Evolutionary conservation across 2,888 invertebrate species (phyloP).

Genomic region (Euproctis similis): DNA sequence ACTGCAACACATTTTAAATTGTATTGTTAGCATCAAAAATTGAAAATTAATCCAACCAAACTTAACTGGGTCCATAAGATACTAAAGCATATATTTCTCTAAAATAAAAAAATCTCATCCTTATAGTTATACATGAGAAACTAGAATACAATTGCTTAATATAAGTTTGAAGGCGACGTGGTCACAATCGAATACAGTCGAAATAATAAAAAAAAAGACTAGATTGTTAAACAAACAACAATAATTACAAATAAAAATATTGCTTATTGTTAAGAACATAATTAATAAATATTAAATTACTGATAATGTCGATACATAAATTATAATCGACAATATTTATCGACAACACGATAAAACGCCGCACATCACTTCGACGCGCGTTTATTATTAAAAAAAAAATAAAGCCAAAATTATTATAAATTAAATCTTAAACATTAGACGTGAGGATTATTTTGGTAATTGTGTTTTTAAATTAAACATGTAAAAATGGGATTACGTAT

Average conservation of each 20-base stretch:
- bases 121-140: constrained; percentile 24
- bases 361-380: constrained; percentile 17
- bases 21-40: too few relatives aligned
- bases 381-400: constrained; percentile 18
- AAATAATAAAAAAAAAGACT: constrained; percentile 61
- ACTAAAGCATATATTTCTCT: constrained; percentile 11
- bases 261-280: constrained; percentile 30
- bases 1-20: too few relatives aligned
- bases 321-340: constrained; percentile 3
- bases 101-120: constrained; percentile 30
- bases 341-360: constrained; percentile 12
- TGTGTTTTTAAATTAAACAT: constrained; percentile 13
- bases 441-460: constrained; percentile 33
- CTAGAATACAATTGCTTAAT: constrained; percentile 22
- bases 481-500: constrained; percentile 24
- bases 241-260: constrained; percentile 32
- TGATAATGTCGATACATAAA: constrained; percentile 13
- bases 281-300: constrained; percentile 29
- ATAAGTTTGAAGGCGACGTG: constrained; percentile 29
- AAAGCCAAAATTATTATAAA: constrained; percentile 20
- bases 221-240: constrained; percentile 60
- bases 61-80: constrained; percentile 5
- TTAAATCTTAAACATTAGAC: constrained; percentile 26
- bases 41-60: constrained; percentile 6
- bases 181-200: constrained; percentile 49